A percentile compares a stretch with the other conserved stretches of the same genome.
These are phyloP conservation scores for Drosophila aff. DNA, from an alignment of 1,140 invertebrate species.

Conservation along the genomic window DNA sequence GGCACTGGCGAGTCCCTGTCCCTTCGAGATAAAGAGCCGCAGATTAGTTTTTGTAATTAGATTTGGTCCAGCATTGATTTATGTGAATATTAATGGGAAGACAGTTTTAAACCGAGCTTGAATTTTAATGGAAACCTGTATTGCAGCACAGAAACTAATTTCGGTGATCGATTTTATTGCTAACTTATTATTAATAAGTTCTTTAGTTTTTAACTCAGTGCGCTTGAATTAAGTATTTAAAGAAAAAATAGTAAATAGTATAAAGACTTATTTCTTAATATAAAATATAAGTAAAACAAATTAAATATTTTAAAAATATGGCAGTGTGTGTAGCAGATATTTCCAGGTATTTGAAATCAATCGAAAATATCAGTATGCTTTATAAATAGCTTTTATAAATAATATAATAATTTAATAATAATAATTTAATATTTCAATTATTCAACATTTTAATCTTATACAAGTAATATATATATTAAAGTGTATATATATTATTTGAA, in stretches of 20 bases:
- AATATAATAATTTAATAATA: no score
- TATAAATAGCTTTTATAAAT: no score
- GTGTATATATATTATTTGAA: neutral
- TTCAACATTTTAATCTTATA: neutral
- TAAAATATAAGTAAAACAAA: neutral
- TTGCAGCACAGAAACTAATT: constrained; percentile 7
- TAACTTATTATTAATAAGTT: neutral
- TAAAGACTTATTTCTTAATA: neutral
- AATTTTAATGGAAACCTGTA: constrained; percentile 55
- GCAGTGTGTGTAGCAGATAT: neutral
- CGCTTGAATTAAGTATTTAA: neutral
- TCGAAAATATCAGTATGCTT: neutral
- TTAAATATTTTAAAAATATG: neutral
- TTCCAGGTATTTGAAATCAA: neutral
- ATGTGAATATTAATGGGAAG: constrained; percentile 75
- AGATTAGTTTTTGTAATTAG: constrained; percentile 76
- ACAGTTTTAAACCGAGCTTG: constrained; percentile 59
- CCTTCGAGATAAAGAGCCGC: constrained; percentile 56
- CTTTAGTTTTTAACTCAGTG: no score
- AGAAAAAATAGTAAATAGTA: no score
- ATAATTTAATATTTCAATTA: neutral
- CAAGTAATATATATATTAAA: no score
- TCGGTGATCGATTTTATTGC: neutral
- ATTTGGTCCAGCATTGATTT: constrained; percentile 69
- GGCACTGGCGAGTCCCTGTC: constrained; percentile 10